Evolutionary conservation across 1,140 invertebrate genomes (phyloP), one percentile per base, ranked within the genome.

Genomic region (Drosophila sturtevanti): DNA sequence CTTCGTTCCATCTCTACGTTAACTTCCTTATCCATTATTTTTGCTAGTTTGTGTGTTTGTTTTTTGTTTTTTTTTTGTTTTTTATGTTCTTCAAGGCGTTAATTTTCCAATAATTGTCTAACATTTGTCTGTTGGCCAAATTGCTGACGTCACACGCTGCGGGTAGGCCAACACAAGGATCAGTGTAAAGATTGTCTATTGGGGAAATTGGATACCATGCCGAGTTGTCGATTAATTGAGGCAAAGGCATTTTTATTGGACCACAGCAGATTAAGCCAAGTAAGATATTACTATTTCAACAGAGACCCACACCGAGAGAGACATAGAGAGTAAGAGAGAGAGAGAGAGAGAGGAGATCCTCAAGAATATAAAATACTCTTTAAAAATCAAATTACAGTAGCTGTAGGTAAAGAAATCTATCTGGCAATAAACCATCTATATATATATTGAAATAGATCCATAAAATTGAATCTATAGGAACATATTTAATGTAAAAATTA

Each of bases 191-290:
- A 31, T 31, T 31, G 27, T 31, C 27, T 58, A 58, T 52, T 38
- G 63, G 58, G 63, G 58, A 75, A 75, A 75, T 75, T 34, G 79
- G 76, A 63, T 18, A 65, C 34, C 55, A 59, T 52, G 76, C 67
- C 52, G 14, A 82, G 84, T 70, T 77, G 79, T 55, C 84, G 84
- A 89, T 89, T 89, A 89, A 89, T 89, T 89, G 84, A 77, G 18
- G 75, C 68, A 31, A 21, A 72, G 69, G 84, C 52, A 80, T 89
- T 55, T 89, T 89, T 89, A 79, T 89, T 89, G 72, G 77, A 59
- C 55, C 79, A 76, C 9, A 5, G 5, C 52, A 77, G 14, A n/a
- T 60, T 21, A 12, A 54, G 12, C 0, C 2, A 7, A 10, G 9
- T 34, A 22, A 48, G 41, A 48, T 11, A 18, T 48, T 6, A 48